phyloP scores from a whole-genome alignment of 2,113 vertebrate genomes.

The Salvelinus namaycush region DNA sequence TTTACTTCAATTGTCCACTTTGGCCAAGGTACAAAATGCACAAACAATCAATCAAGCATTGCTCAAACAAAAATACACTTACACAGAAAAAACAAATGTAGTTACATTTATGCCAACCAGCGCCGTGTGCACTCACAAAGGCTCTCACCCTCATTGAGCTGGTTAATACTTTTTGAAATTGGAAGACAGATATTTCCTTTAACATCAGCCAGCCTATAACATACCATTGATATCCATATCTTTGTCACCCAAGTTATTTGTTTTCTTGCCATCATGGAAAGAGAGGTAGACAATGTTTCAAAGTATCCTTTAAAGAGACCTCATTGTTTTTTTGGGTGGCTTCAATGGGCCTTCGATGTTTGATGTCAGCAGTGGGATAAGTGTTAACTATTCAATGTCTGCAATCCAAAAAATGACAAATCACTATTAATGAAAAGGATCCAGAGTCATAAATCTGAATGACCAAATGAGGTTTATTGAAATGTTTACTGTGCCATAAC shows the following conservation, averaged over 20 bases:
- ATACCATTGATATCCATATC: neutral
- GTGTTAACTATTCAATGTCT: conserved; percentile 40
- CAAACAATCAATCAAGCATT: no score
- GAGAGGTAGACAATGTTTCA: conserved; percentile 66
- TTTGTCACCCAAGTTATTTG: neutral
- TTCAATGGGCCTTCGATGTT: conserved; percentile 4
- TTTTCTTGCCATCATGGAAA: neutral
- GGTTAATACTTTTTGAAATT: no score
- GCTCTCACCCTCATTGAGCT: no score
- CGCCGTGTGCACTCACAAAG: no score
- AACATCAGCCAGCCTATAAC: no score
- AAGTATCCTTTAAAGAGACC: conserved; percentile 14
- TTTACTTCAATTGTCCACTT: no score
- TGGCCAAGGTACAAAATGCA: no score
- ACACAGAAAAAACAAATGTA: no score
- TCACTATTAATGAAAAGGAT: conserved; percentile 4
- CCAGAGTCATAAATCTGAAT: conserved; percentile 48
- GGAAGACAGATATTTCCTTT: no score
- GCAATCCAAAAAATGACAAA: neutral
- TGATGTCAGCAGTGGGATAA: conserved; percentile 16
- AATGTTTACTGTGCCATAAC: conserved; percentile 63
- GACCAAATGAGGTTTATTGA: conserved; percentile 54
- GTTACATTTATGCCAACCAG: no score
- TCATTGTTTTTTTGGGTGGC: conserved; percentile 36
- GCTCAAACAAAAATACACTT: no score